Base-by-base conservation (phyloP, 64 coral and sea anemone genomes). In the Montipora foliosa region DNA sequence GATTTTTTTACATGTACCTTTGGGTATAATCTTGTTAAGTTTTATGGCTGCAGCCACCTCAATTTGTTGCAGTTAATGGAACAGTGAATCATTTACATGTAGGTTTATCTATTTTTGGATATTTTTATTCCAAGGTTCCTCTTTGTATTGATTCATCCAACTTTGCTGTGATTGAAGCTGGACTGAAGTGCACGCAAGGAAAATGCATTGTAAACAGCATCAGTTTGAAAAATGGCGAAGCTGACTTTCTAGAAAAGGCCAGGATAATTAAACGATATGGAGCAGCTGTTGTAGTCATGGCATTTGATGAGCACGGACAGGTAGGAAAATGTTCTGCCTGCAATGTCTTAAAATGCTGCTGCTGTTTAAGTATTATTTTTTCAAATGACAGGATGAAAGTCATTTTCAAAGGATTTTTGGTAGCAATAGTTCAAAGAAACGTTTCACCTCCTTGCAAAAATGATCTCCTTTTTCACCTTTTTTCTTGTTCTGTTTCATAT, bases 131-230 rank as follows among this genome's bases (percentile, higher is more conserved):
- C 1, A 60, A 99, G 98, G 95, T 99, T n/a, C 98, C 98, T 29
- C 82, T 99, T 44, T 99, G 98, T 77, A 99, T 99, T 59, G 98
- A 99, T 71, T 99, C 98, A 3, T 99, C 98, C 13, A 99, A 99
- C 89, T 99, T 99, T 89, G 95, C 88, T 21, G 98, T 99, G 17
- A 96, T 99, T 15, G 98, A 99, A 67, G 95, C 98, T 67, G 98
- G 98, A 8, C 76, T 99, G 9, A 99, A 99, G 73, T 99, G 98
- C 21, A 93, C 98, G 16, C 98, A 99, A n/a, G 98, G 98, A 46
- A 99, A 99, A 69, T 99, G 98, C 58, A 94, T 99, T 20, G 98
- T 99, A 5, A 99, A 99, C 81, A 99, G 98, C 52, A 99, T 99
- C 64, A 99, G 98, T 46, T 25, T 99, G 76, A 99, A 99, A 89